Evolutionary conservation across 2,888 invertebrate genomes (phyloP).

Genomic region (Ophion slaviceki): DNA sequence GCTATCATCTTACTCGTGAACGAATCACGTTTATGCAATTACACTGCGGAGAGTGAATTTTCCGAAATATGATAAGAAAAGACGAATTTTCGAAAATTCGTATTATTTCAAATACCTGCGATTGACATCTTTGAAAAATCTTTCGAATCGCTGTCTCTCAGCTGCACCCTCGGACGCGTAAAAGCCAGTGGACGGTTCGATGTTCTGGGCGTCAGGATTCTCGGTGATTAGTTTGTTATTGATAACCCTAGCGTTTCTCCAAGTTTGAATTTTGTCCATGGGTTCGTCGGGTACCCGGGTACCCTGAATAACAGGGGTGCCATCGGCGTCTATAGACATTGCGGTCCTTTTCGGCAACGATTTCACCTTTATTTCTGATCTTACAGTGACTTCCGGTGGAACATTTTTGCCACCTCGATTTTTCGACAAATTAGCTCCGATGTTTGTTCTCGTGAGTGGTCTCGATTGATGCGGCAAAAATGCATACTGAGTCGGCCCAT

Average conservation of each 20-base stretch:
- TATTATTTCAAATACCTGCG: conserved; percentile 72
- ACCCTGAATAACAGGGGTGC: conserved; percentile 92
- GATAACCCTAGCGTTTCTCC: conserved; percentile 95
- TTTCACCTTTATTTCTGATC: conserved; percentile 87
- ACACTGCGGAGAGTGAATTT: no score
- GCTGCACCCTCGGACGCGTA: conserved; percentile 57
- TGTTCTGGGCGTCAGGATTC: conserved; percentile 88
- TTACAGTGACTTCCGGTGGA: conserved; percentile 89
- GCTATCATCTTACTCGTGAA: no score
- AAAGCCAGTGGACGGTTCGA: conserved; percentile 83
- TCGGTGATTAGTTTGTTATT: conserved; percentile 92
- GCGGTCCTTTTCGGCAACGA: conserved; percentile 85
- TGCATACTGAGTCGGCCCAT: conserved; percentile 65
- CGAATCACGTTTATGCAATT: no score
- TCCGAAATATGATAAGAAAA: neutral
- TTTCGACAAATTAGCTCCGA: conserved; percentile 79
- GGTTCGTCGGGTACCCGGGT: conserved; percentile 93
- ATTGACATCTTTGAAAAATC: conserved; percentile 79
- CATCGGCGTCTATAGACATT: conserved; percentile 88
- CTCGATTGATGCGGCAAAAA: conserved; percentile 76
- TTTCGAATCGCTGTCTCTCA: conserved; percentile 76
- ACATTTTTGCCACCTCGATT: conserved; percentile 85
- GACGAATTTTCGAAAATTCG: conserved; percentile 12
- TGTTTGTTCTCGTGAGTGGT: conserved; percentile 76
- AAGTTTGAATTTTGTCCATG: conserved; percentile 90